Evolutionary conservation across 2,797 vertebrate genomes (phyloP).

Genomic region (Oceanodroma leucorhoa): DNA sequence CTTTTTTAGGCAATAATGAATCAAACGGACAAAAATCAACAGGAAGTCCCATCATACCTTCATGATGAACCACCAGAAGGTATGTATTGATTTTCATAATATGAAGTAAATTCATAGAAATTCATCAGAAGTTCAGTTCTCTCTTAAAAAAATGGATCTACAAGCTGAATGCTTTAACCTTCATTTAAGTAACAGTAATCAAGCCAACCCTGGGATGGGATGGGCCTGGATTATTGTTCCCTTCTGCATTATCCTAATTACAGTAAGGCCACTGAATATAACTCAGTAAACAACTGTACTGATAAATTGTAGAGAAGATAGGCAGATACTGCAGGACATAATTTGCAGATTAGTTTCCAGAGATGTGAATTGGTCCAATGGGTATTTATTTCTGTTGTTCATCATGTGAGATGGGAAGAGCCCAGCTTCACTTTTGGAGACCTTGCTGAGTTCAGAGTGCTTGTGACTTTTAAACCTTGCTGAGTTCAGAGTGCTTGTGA

Average conservation of each 20-base stretch:
- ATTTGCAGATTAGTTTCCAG: neutral
- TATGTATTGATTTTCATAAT: slow-evolving; percentile 57
- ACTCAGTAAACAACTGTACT: neutral
- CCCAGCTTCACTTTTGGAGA: neutral
- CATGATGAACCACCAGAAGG: slow-evolving; percentile 84
- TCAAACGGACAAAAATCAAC: slow-evolving; percentile 83
- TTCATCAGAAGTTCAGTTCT: neutral
- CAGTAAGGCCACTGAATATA: neutral
- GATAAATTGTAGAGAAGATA: neutral
- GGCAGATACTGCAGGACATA: neutral
- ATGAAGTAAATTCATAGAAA: neutral
- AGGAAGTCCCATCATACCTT: slow-evolving; percentile 84
- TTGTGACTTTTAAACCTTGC: neutral
- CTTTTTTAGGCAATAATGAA: slow-evolving; percentile 85
- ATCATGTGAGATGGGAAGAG: neutral
- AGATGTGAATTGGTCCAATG: neutral
- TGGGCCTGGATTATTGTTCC: neutral
- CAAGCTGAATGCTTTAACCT: neutral
- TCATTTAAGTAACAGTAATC: neutral
- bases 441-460: neutral
- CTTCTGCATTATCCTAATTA: neutral
- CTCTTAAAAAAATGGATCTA: neutral
- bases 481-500: neutral
- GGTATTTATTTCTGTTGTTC: neutral
- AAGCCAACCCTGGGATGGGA: neutral